Percentiles rank a stretch among this genome's conserved stretches.
These are phyloP conservation scores for Pica pica DNA, from an alignment of 2,113 vertebrate genomes.

Conservation along the genomic window DNA sequence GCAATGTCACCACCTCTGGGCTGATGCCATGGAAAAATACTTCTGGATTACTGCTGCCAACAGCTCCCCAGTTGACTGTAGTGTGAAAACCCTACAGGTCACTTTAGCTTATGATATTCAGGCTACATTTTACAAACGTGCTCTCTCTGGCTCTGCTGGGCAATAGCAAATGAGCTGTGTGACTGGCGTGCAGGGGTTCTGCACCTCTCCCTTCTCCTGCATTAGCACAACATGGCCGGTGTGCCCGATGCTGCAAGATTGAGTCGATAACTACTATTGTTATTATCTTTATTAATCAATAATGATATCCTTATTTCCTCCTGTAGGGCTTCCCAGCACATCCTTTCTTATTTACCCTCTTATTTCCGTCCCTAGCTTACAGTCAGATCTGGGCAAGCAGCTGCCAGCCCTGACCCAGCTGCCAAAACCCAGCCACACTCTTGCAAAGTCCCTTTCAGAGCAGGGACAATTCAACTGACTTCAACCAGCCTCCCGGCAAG, in stretches of 20 bases:
- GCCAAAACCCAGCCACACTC: not conserved
- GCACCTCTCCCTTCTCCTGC: not conserved
- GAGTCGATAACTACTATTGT: not conserved
- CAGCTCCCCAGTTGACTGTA: not conserved
- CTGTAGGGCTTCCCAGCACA: not conserved
- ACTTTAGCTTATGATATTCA: not conserved
- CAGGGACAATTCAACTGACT: accelerated
- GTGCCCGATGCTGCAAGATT: not conserved
- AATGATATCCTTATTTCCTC: constrained; percentile 10
- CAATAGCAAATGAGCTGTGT: not conserved
- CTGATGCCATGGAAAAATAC: not conserved
- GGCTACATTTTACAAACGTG: not conserved
- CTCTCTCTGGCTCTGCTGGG: not conserved
- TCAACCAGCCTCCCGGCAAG: not conserved
- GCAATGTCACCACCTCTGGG: not conserved
- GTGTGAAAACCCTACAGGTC: not conserved
- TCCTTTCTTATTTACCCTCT: not conserved
- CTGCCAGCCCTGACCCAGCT: not conserved
- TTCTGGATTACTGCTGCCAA: not conserved
- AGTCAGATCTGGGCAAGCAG: accelerated
- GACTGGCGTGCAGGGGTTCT: not conserved
- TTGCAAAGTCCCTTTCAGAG: not conserved
- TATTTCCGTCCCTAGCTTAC: not conserved
- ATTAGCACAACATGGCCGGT: not conserved
- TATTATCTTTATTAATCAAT: constrained; percentile 24